phyloP scores from a whole-genome alignment of 2,113 vertebrate species.

The Engraulis encrasicolus region DNA sequence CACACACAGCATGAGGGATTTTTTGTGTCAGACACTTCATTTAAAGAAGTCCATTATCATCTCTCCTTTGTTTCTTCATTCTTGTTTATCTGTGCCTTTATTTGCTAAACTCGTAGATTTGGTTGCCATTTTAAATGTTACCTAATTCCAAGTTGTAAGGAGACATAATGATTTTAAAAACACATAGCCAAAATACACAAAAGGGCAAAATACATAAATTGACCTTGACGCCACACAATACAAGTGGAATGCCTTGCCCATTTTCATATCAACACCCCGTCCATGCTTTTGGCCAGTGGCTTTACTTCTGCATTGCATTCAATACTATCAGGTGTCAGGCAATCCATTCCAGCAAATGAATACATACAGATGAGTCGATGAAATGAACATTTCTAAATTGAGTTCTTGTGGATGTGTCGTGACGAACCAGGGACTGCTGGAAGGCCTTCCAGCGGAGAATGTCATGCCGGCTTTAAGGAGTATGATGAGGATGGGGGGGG shows the following conservation, averaged over 20 bases:
- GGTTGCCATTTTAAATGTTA: too few relatives aligned
- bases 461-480: constrained; percentile 7
- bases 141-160: background rate
- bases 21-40: too few relatives aligned
- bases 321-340: background rate
- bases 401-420: background rate
- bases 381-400: background rate
- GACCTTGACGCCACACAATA: background rate
- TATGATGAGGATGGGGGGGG: background rate
- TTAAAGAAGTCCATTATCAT: too few relatives aligned
- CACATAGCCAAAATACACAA: background rate
- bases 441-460: constrained; percentile 7
- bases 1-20: too few relatives aligned
- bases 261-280: background rate
- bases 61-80: too few relatives aligned
- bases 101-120: too few relatives aligned
- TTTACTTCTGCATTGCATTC: background rate
- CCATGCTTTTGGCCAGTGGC: background rate
- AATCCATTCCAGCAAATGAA: background rate
- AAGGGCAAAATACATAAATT: background rate
- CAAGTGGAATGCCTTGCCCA: background rate
- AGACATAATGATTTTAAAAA: background rate
- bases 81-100: too few relatives aligned
- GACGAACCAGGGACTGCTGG: background rate
- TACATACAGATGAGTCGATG: background rate